phyloP scores from a whole-genome alignment of 2,113 vertebrate species.

The Sinocyclocheilus rhinocerous region DNA sequence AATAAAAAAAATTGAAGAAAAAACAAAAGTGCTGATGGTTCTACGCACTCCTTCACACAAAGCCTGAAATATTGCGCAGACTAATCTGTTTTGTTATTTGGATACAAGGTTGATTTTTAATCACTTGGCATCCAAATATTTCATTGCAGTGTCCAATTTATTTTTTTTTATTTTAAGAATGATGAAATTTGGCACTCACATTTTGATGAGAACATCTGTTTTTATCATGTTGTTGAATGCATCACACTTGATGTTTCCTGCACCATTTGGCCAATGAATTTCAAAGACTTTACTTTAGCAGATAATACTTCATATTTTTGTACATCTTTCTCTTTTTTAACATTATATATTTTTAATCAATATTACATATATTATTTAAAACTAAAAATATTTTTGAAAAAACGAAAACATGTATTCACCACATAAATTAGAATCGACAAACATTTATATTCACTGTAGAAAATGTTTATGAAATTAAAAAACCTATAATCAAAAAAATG shows the following conservation, averaged over 20 bases:
- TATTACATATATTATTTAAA: too few relatives aligned
- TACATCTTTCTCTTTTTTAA: too few relatives aligned
- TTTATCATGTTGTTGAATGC: background rate
- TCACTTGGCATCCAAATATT: background rate
- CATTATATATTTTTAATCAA: too few relatives aligned
- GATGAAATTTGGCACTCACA: background rate
- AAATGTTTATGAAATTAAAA: background rate
- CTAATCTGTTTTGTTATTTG: background rate
- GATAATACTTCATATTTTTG: too few relatives aligned
- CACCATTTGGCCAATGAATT: background rate
- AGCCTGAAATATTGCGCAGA: background rate
- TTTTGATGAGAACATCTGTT: slow-evolving; percentile 2
- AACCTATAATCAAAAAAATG: background rate
- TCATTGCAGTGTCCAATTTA: background rate
- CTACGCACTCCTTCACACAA: background rate
- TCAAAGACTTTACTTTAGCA: too few relatives aligned
- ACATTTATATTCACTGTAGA: background rate
- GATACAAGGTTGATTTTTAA: background rate
- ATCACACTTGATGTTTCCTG: background rate
- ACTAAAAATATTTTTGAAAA: background rate
- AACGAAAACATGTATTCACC: background rate
- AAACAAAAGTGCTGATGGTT: background rate
- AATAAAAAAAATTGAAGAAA: background rate
- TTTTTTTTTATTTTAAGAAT: background rate
- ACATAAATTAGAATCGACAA: background rate